phyloP scores from a whole-genome alignment of 2,888 invertebrate species.

The Fissipunctia ypsillon region DNA sequence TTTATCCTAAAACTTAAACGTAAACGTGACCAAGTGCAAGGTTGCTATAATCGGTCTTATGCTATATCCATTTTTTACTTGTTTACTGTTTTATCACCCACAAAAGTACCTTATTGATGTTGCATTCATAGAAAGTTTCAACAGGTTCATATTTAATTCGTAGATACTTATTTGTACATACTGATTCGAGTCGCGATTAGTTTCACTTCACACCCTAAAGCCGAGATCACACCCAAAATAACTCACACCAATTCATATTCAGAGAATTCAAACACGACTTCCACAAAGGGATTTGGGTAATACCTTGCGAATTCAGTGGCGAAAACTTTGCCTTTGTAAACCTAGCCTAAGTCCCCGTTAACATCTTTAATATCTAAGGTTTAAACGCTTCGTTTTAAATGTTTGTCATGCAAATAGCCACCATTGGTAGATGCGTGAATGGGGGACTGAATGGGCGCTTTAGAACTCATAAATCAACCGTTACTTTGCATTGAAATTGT shows the following conservation, averaged over 20 bases:
- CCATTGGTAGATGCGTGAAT: constrained; percentile 69
- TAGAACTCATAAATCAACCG: constrained; percentile 69
- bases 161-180: not conserved
- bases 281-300: constrained; percentile 44
- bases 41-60: not conserved
- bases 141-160: too few relatives aligned
- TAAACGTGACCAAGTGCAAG: constrained; percentile 15
- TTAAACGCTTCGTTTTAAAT: constrained; percentile 66
- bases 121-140: too few relatives aligned
- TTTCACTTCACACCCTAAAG: not conserved
- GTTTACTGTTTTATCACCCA: too few relatives aligned
- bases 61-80: not conserved
- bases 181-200: not conserved
- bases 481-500: constrained; percentile 67
- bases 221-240: constrained; percentile 17
- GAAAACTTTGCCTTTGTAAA: constrained; percentile 55
- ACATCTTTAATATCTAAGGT: constrained; percentile 68
- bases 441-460: constrained; percentile 63
- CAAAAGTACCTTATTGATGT: too few relatives aligned
- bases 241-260: constrained; percentile 34
- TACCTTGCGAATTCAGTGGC: constrained; percentile 41
- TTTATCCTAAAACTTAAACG: not conserved
- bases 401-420: constrained; percentile 79
- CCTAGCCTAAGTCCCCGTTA: constrained; percentile 54
- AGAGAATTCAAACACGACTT: constrained; percentile 22